These are phyloP conservation scores for Bombus terrestris DNA, from an alignment of 1,140 invertebrate species.

Conservation along the genomic window DNA sequence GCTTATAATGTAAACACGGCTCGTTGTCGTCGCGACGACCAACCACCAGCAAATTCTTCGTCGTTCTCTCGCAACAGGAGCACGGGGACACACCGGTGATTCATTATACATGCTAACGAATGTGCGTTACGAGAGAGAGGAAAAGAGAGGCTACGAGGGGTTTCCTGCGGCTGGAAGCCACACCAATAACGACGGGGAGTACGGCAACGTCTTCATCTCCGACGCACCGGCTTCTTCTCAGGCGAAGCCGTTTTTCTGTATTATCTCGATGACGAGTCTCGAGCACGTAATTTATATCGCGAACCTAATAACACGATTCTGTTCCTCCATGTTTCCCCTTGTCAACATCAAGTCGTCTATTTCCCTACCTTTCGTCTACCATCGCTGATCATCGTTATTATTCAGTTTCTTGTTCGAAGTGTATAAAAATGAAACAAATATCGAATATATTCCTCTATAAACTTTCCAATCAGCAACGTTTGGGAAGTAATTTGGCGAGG, in stretches of 20 bases:
- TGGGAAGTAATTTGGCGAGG: not conserved
- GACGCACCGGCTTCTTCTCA: conserved; percentile 60
- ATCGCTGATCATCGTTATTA: not conserved
- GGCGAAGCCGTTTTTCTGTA: conserved; percentile 73
- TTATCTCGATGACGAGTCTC: conserved; percentile 73
- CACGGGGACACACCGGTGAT: conserved; percentile 56
- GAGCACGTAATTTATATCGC: conserved; percentile 70
- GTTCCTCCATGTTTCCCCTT: not conserved
- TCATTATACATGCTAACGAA: conserved; percentile 73
- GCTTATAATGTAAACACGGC: conserved; percentile 7
- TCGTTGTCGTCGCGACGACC: conserved; percentile 32
- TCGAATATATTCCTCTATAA: too few species aligned
- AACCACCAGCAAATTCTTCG: conserved; percentile 40
- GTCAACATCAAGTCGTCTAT: not conserved
- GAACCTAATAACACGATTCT: conserved; percentile 70
- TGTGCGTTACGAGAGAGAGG: conserved; percentile 32
- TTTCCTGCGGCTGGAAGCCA: conserved; percentile 48
- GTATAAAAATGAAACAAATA: too few species aligned
- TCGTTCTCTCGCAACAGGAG: conserved; percentile 55
- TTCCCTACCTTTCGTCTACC: not conserved
- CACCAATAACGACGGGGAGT: conserved; percentile 43
- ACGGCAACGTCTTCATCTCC: conserved; percentile 69
- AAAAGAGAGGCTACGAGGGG: not conserved
- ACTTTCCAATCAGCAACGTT: too few species aligned
- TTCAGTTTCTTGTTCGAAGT: not conserved